A percentile compares a stretch with the other conserved stretches of the same genome.
phyloP scores from a whole-genome alignment of 64 coral and sea anemone genomes.

The Montipora capricornis region DNA sequence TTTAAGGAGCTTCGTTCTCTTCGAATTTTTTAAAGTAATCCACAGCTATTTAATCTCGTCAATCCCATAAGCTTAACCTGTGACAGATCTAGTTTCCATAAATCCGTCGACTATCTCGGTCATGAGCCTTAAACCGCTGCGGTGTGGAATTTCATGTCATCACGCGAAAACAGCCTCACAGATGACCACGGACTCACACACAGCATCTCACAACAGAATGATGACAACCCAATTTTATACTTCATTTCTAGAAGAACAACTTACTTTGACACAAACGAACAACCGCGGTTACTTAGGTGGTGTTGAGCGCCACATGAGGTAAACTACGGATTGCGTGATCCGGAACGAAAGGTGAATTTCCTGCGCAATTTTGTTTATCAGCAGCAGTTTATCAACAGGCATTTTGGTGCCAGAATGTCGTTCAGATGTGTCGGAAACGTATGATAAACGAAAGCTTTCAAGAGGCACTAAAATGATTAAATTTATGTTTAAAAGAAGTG shows the following conservation, averaged over 20 bases:
- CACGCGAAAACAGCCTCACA: background rate
- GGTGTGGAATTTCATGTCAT: constrained; percentile 7
- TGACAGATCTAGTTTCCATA: constrained; percentile 8
- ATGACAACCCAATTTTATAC: background rate
- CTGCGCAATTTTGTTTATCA: constrained; percentile 35
- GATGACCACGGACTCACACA: background rate
- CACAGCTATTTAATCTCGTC: constrained; percentile 3
- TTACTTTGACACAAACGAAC: background rate
- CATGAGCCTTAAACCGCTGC: background rate
- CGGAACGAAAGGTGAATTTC: constrained; percentile 20
- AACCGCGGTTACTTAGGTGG: too few species aligned
- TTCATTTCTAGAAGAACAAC: background rate
- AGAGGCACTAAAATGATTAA: constrained; percentile 2
- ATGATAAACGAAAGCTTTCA: constrained; percentile 29
- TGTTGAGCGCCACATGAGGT: background rate
- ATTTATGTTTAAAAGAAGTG: background rate
- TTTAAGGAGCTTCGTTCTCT: background rate
- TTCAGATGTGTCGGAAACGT: constrained; percentile 34
- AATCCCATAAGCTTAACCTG: background rate
- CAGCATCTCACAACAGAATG: background rate
- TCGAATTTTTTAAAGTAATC: background rate
- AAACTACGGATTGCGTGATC: constrained; percentile 17
- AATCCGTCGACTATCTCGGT: background rate
- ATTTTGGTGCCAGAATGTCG: constrained; percentile 25
- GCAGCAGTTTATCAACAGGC: constrained; percentile 37